Evolutionary conservation across 2,113 vertebrate species (phyloP), one percentile per base, ranked within the genome.

Genomic region (Sardina pilchardus): DNA sequence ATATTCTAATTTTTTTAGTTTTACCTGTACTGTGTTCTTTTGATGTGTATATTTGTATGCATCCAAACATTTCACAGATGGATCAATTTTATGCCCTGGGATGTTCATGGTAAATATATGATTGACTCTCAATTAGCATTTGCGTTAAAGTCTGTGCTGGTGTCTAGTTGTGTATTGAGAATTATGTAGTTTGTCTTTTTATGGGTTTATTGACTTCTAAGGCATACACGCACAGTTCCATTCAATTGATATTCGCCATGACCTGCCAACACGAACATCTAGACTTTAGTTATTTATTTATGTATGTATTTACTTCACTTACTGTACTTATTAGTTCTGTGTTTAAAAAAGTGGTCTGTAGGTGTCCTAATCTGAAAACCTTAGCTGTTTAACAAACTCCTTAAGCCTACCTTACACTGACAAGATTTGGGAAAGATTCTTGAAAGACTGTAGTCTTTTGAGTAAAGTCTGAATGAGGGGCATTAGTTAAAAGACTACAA

Each of bases 371-470:
- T 87, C 86, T 8, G 81, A 36, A 71, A 44, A 56, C 83, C 82
- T 88, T 88, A 84, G 85, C 80, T 53, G 12, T 34, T 6, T 45
- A 39, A 82, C 39, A 82, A 81, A 75, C 45, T 83, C 44, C 86
- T 47, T 34, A 43, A 59, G 71, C 19, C 21, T n/a, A n/a, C n/a
- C n/a, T n/a, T n/a, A n/a, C n/a, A n/a, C n/a, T n/a, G n/a, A n/a
- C n/a, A n/a, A n/a, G n/a, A n/a, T n/a, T n/a, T n/a, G n/a, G n/a
- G n/a, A n/a, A n/a, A n/a, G n/a, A n/a, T n/a, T n/a, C n/a, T n/a
- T n/a, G n/a, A n/a, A n/a, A n/a, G n/a, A n/a, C n/a, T n/a, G n/a
- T n/a, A n/a, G n/a, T n/a, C n/a, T n/a, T n/a, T n/a, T n/a, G n/a
- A n/a, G n/a, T n/a, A n/a, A n/a, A n/a, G n/a, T n/a, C n/a, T n/a